Evolutionary conservation across 2,113 vertebrate species (phyloP), one percentile per base, ranked within the genome.

Genomic region (Mandrillus leucophaeus): DNA sequence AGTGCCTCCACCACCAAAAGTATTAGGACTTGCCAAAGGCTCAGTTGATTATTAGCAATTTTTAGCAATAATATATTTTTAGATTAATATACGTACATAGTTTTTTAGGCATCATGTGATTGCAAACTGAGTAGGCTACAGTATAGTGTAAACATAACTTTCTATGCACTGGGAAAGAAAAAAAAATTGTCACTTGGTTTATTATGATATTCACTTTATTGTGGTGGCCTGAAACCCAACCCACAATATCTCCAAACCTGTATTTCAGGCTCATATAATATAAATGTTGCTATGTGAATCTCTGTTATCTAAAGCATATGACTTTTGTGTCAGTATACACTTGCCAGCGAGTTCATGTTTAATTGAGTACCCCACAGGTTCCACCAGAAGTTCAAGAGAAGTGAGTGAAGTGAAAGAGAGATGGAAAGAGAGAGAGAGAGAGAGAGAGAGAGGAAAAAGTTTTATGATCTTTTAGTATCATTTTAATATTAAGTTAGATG

Each of bases 231-330:
- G 40, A 25, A 43, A 43, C 40, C 40, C 5, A 75, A 13, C 23
- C 72, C 40, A 6, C 12, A 75, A 3, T 75, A 43, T 43, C 23
- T 43, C 23, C 40, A 40, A 23, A 40, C 72, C 43, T 48, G 6
- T 48, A 80, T 89, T 48, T 94, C 82, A 68, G 17, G 16, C 35
- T 94, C 45, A 50, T 20, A 70, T 83, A 82, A 70, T 88, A 12
- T 61, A 30, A 66, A 6, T 86, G 82, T 52, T 92, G 3, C 25
- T 92, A 45, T 80, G n/a, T 86, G 76, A 91, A 52, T 90, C 72
- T 79, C 17, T 94, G 5, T 2, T 78, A 88, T 91, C n/a, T 93
- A 85, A 94, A 90, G 66, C 43, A 87, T 79, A 81, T 86, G 48
- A 7, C 32, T 35, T 68, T 76, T 35, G 43, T 82, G 83, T 57